A percentile compares a stretch with the other conserved stretches of the same genome.
phyloP scores from a whole-genome alignment of 2,888 invertebrate genomes.

The Eilema griseolum region DNA sequence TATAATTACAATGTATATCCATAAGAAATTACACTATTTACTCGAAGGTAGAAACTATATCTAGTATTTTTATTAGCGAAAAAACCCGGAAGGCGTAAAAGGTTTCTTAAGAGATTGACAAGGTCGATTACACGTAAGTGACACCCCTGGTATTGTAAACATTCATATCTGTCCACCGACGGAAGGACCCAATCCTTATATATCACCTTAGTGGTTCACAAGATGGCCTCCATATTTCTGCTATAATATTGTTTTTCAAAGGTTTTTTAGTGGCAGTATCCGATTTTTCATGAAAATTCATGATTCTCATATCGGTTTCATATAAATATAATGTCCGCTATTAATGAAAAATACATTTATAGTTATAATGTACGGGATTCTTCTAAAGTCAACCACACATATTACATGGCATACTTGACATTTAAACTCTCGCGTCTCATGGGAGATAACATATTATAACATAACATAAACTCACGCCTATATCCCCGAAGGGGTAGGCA shows the following conservation, averaged over 20 bases:
- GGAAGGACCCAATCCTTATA: not conserved
- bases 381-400: too few relatives aligned
- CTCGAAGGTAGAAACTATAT: not conserved
- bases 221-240: constrained; percentile 1
- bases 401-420: too few relatives aligned
- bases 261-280: not conserved
- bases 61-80: not conserved
- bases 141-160: constrained; percentile 9
- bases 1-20: too few relatives aligned
- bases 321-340: not conserved
- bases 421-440: too few relatives aligned
- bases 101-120: constrained; percentile 12
- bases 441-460: too few relatives aligned
- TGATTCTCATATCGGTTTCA: not conserved
- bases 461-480: too few relatives aligned
- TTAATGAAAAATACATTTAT: not conserved
- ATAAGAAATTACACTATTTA: not conserved
- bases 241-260: not conserved
- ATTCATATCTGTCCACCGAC: not conserved
- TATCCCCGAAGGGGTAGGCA: too few relatives aligned
- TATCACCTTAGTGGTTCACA: constrained; percentile 2
- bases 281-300: not conserved
- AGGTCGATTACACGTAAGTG: not conserved
- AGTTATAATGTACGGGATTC: too few relatives aligned
- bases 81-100: not conserved